Percentiles rank a stretch among this genome's conserved stretches.
Evolutionary conservation across 2,888 invertebrate genomes (phyloP).

Genomic region (Folsomia manolachei): DNA sequence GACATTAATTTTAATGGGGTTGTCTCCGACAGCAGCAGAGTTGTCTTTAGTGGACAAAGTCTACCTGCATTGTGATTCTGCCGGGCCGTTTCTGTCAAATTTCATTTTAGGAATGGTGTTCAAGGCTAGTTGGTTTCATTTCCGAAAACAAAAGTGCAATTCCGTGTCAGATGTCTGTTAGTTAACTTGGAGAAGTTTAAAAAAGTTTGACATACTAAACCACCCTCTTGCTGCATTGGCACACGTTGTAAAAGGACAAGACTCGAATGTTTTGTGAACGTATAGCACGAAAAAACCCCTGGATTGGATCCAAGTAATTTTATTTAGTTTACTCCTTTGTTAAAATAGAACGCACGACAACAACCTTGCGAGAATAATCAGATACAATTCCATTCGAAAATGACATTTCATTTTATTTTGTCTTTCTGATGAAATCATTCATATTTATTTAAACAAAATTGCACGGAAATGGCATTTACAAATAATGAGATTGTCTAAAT

Average conservation of each 20-base stretch:
- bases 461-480: too few relatives aligned
- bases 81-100: not conserved
- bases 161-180: not conserved
- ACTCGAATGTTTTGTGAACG: too few relatives aligned
- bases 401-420: not conserved
- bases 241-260: too few relatives aligned
- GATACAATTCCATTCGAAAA: not conserved
- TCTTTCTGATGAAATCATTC: too few relatives aligned
- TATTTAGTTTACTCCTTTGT: too few relatives aligned
- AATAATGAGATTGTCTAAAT: too few relatives aligned
- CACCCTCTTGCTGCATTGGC: too few relatives aligned
- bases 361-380: too few relatives aligned
- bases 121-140: not conserved
- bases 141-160: slow-evolving; percentile 4
- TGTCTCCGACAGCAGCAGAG: not conserved
- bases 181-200: not conserved
- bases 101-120: not conserved
- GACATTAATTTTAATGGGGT: slow-evolving; percentile 1
- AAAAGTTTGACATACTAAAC: not conserved
- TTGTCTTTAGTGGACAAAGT: not conserved
- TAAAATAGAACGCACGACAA: too few relatives aligned
- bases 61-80: not conserved
- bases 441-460: too few relatives aligned
- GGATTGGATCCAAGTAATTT: too few relatives aligned
- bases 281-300: too few relatives aligned